phyloP scores from a whole-genome alignment of 2,888 invertebrate genomes.

The Tetragonisca angustula region DNA sequence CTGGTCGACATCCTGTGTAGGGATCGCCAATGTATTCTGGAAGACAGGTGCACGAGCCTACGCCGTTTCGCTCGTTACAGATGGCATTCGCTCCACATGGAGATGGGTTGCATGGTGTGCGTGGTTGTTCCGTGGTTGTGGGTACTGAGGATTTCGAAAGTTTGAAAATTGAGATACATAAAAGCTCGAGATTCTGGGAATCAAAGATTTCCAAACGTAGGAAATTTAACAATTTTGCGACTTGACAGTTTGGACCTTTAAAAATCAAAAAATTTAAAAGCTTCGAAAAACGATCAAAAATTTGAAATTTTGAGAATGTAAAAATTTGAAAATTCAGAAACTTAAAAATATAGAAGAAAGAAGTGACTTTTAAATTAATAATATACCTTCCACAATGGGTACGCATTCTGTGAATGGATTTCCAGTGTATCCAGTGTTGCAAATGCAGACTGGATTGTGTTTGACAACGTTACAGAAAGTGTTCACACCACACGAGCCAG shows the following conservation, averaged over 20 bases:
- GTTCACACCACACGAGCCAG: constrained; percentile 92
- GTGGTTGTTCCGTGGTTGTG: constrained; percentile 87
- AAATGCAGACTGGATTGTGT: constrained; percentile 93
- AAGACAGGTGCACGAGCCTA: constrained; percentile 93
- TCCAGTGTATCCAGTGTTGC: constrained; percentile 91
- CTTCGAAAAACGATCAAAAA: background rate
- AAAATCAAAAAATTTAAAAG: background rate
- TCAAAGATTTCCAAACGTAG: too few relatives aligned
- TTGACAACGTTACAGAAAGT: constrained; percentile 92
- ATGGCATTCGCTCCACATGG: constrained; percentile 94
- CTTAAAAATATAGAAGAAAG: background rate
- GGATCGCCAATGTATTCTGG: constrained; percentile 95
- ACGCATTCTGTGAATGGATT: constrained; percentile 93
- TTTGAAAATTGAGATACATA: background rate
- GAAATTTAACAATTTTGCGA: background rate
- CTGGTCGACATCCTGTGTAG: constrained; percentile 93
- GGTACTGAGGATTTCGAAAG: constrained; percentile 82
- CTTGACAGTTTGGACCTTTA: too few relatives aligned
- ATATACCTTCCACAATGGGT: constrained; percentile 79
- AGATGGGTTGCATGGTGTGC: constrained; percentile 92
- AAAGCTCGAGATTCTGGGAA: background rate
- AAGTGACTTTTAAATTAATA: background rate
- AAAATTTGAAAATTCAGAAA: background rate
- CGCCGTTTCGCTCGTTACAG: constrained; percentile 92
- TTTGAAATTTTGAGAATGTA: background rate